Percentiles rank a stretch among this genome's conserved stretches.
Conservation (phyloP, 1,140 invertebrate species). For the Mycetomoellerius zeteki region DNA sequence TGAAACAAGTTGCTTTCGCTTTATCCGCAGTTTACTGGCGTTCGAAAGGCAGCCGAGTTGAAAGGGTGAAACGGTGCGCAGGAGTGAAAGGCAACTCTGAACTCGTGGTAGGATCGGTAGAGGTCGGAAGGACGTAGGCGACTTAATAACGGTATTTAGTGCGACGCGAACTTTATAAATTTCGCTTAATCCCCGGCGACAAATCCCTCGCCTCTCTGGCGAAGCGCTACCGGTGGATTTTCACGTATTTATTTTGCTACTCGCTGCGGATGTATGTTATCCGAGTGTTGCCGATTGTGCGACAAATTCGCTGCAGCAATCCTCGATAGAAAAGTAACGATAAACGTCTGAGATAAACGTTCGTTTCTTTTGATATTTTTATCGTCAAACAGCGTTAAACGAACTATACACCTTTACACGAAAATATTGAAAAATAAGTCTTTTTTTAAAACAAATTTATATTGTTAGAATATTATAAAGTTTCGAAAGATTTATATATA, state of each 20-base stretch:
- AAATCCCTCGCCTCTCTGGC: slow-evolving; percentile 53
- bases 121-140: slow-evolving; percentile 34
- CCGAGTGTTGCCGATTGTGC: slow-evolving; percentile 26
- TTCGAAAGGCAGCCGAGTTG: slow-evolving; percentile 64
- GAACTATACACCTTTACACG: not conserved
- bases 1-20: slow-evolving; percentile 67
- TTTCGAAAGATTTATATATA: not conserved
- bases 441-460: not conserved
- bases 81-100: slow-evolving; percentile 59
- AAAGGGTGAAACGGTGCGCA: slow-evolving; percentile 63
- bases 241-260: slow-evolving; percentile 41
- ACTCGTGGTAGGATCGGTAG: not conserved
- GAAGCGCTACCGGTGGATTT: slow-evolving; percentile 46
- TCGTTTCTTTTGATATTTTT: slow-evolving; percentile 1
- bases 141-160: slow-evolving; percentile 73
- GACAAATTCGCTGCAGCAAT: slow-evolving; percentile 22
- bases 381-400: not conserved
- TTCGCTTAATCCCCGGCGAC: slow-evolving; percentile 68
- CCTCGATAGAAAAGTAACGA: slow-evolving; percentile 30
- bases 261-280: slow-evolving; percentile 23
- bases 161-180: slow-evolving; percentile 69
- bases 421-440: not conserved
- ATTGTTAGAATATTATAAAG: not conserved
- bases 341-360: not conserved
- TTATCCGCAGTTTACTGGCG: slow-evolving; percentile 72